Evolutionary conservation across 1,140 invertebrate genomes (phyloP).

Genomic region (Ectropis grisescens): DNA sequence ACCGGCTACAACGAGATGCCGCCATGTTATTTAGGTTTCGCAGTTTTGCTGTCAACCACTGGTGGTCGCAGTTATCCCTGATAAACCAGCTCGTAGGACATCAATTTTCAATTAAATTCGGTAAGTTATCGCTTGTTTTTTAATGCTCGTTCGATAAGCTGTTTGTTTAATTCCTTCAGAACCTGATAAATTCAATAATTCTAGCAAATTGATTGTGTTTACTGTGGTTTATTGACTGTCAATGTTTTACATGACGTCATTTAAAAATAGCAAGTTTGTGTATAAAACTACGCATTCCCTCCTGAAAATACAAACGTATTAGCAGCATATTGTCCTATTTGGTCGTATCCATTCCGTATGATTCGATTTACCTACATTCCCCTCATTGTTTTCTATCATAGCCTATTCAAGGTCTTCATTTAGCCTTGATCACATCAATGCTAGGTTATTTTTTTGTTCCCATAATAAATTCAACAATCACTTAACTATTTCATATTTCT

Average conservation of each 20-base stretch:
- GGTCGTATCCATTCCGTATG: too few species aligned
- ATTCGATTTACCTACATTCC: too few species aligned
- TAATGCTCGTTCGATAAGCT: too few species aligned
- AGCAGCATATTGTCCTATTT: too few species aligned
- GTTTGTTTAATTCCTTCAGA: too few species aligned
- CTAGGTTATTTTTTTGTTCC: constrained; percentile 26
- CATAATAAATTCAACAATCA: constrained; percentile 6
- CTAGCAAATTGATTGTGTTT: constrained; percentile 32
- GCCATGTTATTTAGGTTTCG: constrained; percentile 60
- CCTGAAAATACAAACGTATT: too few species aligned
- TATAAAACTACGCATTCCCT: too few species aligned
- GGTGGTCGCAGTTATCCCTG: constrained; percentile 38
- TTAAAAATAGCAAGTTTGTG: constrained; percentile 3
- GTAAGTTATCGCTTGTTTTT: too few species aligned
- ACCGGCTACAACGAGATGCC: constrained; percentile 64
- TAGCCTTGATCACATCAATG: constrained; percentile 18
- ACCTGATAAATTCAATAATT: too few species aligned
- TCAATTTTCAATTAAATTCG: too few species aligned
- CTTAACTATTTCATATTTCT: neutral
- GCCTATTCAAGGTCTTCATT: constrained; percentile 16
- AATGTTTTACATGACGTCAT: constrained; percentile 31
- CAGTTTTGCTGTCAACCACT: constrained; percentile 60
- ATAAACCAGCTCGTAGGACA: constrained; percentile 6
- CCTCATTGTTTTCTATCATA: too few species aligned
- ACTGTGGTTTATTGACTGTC: constrained; percentile 62